Evolutionary conservation across 2,797 vertebrate species (phyloP).

Genomic region (Buceros bicornis): DNA sequence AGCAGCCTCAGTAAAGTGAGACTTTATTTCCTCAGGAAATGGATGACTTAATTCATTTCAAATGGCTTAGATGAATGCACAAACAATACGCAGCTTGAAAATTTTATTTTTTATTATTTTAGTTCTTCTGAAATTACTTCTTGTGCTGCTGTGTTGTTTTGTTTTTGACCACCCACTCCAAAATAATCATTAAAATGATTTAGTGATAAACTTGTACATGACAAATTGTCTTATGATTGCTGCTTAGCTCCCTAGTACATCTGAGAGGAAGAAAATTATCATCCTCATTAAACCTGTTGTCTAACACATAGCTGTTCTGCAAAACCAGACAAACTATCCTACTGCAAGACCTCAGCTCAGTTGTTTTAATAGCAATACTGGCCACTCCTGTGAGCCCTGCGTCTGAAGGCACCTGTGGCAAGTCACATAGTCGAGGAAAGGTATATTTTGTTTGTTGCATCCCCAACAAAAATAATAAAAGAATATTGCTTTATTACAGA

Average conservation of each 20-base stretch:
- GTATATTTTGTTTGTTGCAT: background rate
- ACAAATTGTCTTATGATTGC: background rate
- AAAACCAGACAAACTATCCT: background rate
- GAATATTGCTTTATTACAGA: background rate
- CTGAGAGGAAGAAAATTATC: background rate
- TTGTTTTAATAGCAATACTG: background rate
- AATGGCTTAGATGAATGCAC: background rate
- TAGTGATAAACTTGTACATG: background rate
- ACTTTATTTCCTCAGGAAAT: background rate
- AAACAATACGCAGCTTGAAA: background rate
- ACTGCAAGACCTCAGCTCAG: background rate
- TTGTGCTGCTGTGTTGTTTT: background rate
- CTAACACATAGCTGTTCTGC: background rate
- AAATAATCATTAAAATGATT: background rate
- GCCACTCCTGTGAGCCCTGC: background rate
- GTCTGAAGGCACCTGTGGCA: background rate
- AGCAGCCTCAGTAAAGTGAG: background rate
- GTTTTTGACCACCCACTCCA: background rate
- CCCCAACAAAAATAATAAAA: background rate
- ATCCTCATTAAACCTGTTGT: background rate
- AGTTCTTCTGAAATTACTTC: background rate
- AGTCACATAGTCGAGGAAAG: background rate
- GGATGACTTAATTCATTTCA: background rate
- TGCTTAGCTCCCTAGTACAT: background rate
- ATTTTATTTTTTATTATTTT: background rate